A percentile compares a stretch with the other conserved stretches of the same genome.
phyloP scores from a whole-genome alignment of 2,888 invertebrate genomes.

The Homarus gammarus region DNA sequence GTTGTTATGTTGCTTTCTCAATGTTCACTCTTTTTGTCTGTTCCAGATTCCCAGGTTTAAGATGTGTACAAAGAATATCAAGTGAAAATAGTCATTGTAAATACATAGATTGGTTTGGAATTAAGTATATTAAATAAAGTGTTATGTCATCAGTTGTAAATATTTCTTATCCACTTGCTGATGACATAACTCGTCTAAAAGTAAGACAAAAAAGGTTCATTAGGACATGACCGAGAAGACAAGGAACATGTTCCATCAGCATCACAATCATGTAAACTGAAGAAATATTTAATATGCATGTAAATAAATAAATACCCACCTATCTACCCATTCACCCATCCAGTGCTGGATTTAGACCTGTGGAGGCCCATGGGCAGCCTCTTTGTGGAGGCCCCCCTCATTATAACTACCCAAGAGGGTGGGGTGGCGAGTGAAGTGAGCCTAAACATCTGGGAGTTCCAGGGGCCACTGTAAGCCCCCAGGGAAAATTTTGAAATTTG shows the following conservation, averaged over 20 bases:
- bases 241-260: too few species aligned
- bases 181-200: not conserved
- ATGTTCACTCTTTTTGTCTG: slow-evolving; percentile 19
- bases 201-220: not conserved
- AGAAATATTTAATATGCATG: slow-evolving; percentile 17
- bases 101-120: slow-evolving; percentile 68
- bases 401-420: too few species aligned
- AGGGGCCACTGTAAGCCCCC: too few species aligned
- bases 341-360: too few species aligned
- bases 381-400: too few species aligned
- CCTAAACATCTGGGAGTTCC: too few species aligned
- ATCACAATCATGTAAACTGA: too few species aligned
- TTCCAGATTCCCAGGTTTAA: slow-evolving; percentile 17
- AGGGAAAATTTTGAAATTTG: too few species aligned
- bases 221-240: too few species aligned
- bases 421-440: too few species aligned
- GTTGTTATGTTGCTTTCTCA: slow-evolving; percentile 24
- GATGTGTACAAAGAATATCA: slow-evolving; percentile 61
- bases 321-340: too few species aligned
- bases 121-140: slow-evolving; percentile 66
- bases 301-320: slow-evolving; percentile 16
- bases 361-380: too few species aligned
- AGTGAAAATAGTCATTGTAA: slow-evolving; percentile 66
- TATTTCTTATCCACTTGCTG: not conserved
- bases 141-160: slow-evolving; percentile 47